Evolutionary conservation across 2,797 vertebrate species (phyloP).

Genomic region (Crax fasciolata): DNA sequence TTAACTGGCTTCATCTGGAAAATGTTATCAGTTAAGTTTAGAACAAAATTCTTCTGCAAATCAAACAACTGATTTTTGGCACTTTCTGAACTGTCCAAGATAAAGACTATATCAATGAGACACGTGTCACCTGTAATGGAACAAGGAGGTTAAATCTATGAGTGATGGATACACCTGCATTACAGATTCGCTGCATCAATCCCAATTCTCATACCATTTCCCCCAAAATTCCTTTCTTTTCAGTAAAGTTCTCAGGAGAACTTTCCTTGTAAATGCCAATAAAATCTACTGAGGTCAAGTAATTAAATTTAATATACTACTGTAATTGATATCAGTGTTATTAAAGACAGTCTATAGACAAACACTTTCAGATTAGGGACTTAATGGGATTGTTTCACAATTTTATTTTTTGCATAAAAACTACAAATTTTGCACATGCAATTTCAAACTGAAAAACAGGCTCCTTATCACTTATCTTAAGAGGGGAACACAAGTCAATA

Average conservation of each 20-base stretch:
- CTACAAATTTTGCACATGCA: neutral
- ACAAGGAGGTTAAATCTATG: conserved; percentile 12
- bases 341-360: neutral
- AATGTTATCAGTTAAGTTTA: conserved; percentile 83
- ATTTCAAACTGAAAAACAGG: neutral
- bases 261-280: neutral
- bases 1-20: conserved; percentile 78
- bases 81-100: conserved; percentile 94
- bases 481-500: fast-evolving
- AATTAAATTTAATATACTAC: neutral
- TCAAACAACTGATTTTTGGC: conserved; percentile 85
- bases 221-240: neutral
- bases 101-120: conserved; percentile 83
- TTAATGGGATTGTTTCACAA: neutral
- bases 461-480: neutral
- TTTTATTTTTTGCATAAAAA: neutral
- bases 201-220: neutral
- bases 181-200: neutral
- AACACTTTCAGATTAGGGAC: neutral
- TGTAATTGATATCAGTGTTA: neutral
- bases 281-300: neutral
- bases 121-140: conserved; percentile 70
- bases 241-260: neutral
- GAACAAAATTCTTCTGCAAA: conserved; percentile 88
- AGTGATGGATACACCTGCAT: neutral